Evolutionary conservation across 2,797 vertebrate genomes (phyloP), one percentile per base, ranked within the genome.

Genomic region (Mallotus villosus): DNA sequence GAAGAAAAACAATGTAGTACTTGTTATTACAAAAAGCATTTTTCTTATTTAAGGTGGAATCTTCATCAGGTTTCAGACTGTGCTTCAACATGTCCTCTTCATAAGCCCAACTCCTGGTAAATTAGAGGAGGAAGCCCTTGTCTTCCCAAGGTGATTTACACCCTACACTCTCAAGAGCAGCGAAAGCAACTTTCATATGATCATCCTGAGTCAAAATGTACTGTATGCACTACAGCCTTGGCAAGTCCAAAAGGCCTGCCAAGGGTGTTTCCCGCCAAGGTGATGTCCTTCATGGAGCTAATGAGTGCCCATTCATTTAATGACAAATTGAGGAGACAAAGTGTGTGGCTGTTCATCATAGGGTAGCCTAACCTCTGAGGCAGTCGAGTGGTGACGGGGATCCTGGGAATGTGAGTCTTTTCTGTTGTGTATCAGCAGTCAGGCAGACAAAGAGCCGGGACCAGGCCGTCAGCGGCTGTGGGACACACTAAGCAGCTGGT

Each of bases 81-180:
- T 92, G 93, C 92, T 91, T 82, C 81, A 86, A 94, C 93, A 92
- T 91, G 94, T 91, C 91, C 83, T 79, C 88, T 88, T 65, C 75
- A 78, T 78, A 63, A 71, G 72, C 66, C 63, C 82, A 88, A 83
- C 91, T 80, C 86, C 85, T 80, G 84, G 85, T 87, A 89, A 92
- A 87, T 88, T 76, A 76, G 73, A 74, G 74, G 70, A 86, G 82
- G 81, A 84, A 75, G 76, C 71, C 49, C 49, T 51, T 70, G 70
- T 75, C 72, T 70, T 63, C 66, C 77, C 70, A 62, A 63, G 67
- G 65, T 81, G 86, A 88, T 87, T 87, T 82, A 87, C 69, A 29
- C 67, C 70, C 27, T 66, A 53, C 22, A 2, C 68, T 80, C 67
- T 72, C 49, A 67, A 77, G 16, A 75, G 79, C 74, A 74, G 73